phyloP scores from a whole-genome alignment of 2,888 invertebrate species.

The Caenorhabditis sp. region DNA sequence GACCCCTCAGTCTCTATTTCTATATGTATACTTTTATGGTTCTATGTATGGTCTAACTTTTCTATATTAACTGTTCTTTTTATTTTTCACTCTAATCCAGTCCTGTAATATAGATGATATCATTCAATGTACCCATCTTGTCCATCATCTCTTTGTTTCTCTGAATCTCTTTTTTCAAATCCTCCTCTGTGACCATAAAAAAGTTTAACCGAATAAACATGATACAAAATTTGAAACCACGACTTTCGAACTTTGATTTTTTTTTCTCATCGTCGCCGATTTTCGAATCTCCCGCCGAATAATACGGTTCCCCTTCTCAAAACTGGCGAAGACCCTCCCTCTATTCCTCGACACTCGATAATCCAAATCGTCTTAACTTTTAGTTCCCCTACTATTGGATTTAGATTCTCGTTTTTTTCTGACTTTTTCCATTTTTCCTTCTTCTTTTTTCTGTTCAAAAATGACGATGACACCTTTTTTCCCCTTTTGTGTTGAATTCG shows the following conservation, averaged over 20 bases:
- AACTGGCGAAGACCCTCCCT: too few relatives aligned
- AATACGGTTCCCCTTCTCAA: too few relatives aligned
- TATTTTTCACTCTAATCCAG: background rate
- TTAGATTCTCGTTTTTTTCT: background rate
- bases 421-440: background rate
- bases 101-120: too few relatives aligned
- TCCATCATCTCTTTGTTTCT: too few relatives aligned
- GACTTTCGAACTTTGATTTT: slow-evolving; percentile 32
- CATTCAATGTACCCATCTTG: too few relatives aligned
- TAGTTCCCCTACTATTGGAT: background rate
- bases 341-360: background rate
- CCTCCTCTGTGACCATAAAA: background rate
- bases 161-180: background rate
- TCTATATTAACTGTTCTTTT: too few relatives aligned
- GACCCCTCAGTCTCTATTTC: too few relatives aligned
- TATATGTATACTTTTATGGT: too few relatives aligned
- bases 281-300: background rate
- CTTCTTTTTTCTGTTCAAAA: background rate
- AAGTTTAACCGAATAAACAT: slow-evolving; percentile 4
- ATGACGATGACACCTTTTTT: background rate
- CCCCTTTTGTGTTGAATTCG: background rate
- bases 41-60: too few relatives aligned
- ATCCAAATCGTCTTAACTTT: slow-evolving; percentile 59
- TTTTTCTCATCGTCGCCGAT: too few relatives aligned
- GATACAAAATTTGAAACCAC: background rate